Percentiles rank a stretch among this genome's conserved stretches.
These are phyloP conservation scores for Sminthurides bifidus DNA, from an alignment of 1,140 invertebrate genomes.

Conservation along the genomic window DNA sequence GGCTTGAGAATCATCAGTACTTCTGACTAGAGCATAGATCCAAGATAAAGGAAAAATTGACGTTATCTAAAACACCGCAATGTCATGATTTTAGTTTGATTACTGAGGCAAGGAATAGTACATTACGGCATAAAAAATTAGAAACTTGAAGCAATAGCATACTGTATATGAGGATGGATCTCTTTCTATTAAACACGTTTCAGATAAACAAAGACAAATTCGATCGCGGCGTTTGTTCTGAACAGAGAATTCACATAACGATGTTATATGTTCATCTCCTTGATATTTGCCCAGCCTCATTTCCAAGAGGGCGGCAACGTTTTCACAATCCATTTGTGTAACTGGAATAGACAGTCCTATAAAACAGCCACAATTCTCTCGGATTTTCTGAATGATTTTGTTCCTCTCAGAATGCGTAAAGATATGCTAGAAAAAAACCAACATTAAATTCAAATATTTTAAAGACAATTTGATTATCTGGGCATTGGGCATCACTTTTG, in stretches of 20 bases:
- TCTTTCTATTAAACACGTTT: conserved; percentile 87
- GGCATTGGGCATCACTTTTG: too few relatives aligned
- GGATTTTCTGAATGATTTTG: conserved; percentile 20
- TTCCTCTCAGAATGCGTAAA: conserved; percentile 27
- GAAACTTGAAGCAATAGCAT: conserved; percentile 4
- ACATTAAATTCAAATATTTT: conserved; percentile 33
- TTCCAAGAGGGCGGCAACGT: conserved; percentile 11
- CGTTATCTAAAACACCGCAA: conserved; percentile 19
- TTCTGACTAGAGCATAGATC: conserved; percentile 71
- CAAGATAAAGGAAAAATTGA: conserved; percentile 37
- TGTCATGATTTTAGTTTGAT: too few relatives aligned
- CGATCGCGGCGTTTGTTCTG: conserved; percentile 68
- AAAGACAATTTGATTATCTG: neutral
- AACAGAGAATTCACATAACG: conserved; percentile 80
- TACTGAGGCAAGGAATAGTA: too few relatives aligned
- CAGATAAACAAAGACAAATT: conserved; percentile 82
- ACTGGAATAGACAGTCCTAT: conserved; percentile 17
- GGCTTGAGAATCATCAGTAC: conserved; percentile 80
- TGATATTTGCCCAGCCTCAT: conserved; percentile 42
- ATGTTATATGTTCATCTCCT: conserved; percentile 75
- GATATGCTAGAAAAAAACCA: conserved; percentile 27
- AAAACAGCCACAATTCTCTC: conserved; percentile 22
- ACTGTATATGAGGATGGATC: conserved; percentile 50
- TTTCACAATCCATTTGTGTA: conserved; percentile 10
- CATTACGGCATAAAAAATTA: neutral